Conservation (phyloP, 2,888 invertebrate genomes). For the Andrena chrysosceles region DNA sequence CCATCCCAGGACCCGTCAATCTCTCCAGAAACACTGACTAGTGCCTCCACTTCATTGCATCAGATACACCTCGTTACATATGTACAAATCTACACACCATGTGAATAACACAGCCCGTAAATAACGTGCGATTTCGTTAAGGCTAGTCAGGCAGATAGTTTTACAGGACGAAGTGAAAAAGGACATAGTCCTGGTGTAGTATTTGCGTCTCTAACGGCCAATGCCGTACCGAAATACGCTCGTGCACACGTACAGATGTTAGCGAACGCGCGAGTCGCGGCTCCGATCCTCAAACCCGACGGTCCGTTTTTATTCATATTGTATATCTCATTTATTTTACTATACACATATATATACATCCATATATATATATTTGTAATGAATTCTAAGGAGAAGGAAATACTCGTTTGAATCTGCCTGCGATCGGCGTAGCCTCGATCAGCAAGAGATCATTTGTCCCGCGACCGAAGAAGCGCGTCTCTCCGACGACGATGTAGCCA, state of each 20-base stretch:
- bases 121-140: conserved; percentile 72
- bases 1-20: conserved; percentile 80
- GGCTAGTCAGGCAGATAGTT: conserved; percentile 74
- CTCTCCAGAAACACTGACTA: conserved; percentile 83
- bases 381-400: conserved; percentile 22
- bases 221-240: conserved; percentile 73
- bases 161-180: conserved; percentile 56
- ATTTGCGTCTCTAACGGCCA: conserved; percentile 67
- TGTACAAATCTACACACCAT: conserved; percentile 75
- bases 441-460: conserved; percentile 28
- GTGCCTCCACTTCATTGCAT: conserved; percentile 83
- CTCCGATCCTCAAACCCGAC: conserved; percentile 57
- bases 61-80: conserved; percentile 78
- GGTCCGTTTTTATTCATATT: conserved; percentile 48
- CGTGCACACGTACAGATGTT: conserved; percentile 72
- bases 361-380: conserved; percentile 31
- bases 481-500: conserved; percentile 1
- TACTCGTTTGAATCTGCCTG: conserved; percentile 40
- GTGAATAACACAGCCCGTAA: conserved; percentile 74
- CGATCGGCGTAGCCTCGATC: conserved; percentile 41
- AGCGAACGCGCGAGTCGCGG: conserved; percentile 41
- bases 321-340: conserved; percentile 43
- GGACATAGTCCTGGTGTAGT: conserved; percentile 63
- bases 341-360: conserved; percentile 25
- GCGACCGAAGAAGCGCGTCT: conserved; percentile 5